phyloP scores from a whole-genome alignment of 2,113 vertebrate species.

The Noturus placidus region DNA sequence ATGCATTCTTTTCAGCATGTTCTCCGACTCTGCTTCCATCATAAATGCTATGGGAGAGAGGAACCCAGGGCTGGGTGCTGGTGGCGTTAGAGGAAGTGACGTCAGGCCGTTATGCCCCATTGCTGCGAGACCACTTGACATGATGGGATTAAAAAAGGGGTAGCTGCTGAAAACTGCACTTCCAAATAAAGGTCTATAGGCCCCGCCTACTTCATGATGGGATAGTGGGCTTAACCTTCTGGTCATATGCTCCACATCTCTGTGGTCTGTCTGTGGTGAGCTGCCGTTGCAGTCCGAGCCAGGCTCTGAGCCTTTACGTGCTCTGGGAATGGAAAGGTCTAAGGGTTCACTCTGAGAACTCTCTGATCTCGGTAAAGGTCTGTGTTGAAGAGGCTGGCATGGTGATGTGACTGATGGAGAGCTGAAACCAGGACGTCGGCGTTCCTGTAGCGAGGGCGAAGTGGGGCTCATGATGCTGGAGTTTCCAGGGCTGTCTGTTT shows the following conservation, averaged over 20 bases:
- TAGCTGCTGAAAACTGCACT: constrained; percentile 64
- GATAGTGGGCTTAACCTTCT: constrained; percentile 57
- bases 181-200: constrained; percentile 57
- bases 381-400: constrained; percentile 35
- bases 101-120: constrained; percentile 65
- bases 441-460: constrained; percentile 59
- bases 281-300: constrained; percentile 44
- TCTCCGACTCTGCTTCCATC: constrained; percentile 68
- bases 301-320: constrained; percentile 42
- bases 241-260: constrained; percentile 20
- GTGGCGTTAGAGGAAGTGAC: constrained; percentile 62
- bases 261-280: constrained; percentile 13
- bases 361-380: constrained; percentile 51
- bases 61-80: constrained; percentile 59
- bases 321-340: constrained; percentile 77
- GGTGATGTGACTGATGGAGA: constrained; percentile 60
- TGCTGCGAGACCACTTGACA: constrained; percentile 61
- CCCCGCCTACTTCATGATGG: constrained; percentile 55
- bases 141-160: constrained; percentile 61
- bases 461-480: constrained; percentile 46
- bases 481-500: constrained; percentile 61
- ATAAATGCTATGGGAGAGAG: constrained; percentile 71
- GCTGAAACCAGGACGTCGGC: constrained; percentile 58
- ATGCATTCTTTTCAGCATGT: constrained; percentile 68
- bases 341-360: constrained; percentile 72